phyloP scores from a whole-genome alignment of 2,888 invertebrate species.

The Apamea crenata region DNA sequence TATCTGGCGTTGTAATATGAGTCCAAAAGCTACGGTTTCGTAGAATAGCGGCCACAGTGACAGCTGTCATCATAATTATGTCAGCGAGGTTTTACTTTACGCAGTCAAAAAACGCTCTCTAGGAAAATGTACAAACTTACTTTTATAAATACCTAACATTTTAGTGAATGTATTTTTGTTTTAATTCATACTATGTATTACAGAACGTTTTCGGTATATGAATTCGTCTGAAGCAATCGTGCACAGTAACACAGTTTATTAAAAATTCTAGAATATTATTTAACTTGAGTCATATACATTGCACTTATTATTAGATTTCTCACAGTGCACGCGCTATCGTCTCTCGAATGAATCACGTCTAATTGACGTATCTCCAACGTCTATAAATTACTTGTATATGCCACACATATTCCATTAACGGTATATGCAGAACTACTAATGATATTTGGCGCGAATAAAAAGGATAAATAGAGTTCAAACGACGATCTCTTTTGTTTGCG shows the following conservation, averaged over 20 bases:
- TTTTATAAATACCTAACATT: neutral
- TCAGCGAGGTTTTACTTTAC: neutral
- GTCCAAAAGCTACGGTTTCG: neutral
- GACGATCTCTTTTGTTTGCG: neutral
- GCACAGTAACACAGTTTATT: too few species aligned
- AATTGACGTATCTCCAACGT: slow-evolving; percentile 20
- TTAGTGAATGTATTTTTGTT: neutral
- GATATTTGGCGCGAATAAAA: slow-evolving; percentile 1
- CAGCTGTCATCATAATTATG: neutral
- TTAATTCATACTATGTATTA: neutral
- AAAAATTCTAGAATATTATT: neutral
- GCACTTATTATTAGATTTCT: slow-evolving; percentile 14
- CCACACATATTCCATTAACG: neutral
- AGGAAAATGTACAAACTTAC: neutral
- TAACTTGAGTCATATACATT: neutral
- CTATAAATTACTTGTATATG: slow-evolving; percentile 12
- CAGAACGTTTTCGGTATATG: neutral
- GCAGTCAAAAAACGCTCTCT: neutral
- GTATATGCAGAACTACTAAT: neutral
- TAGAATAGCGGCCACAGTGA: neutral
- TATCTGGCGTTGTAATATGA: neutral
- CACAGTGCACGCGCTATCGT: slow-evolving; percentile 7
- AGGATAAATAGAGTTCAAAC: neutral
- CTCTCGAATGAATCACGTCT: slow-evolving; percentile 38
- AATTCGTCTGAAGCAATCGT: neutral